These are phyloP conservation scores for Myotis brandtii DNA, from an alignment of 2,113 vertebrate species.

Conservation along the genomic window DNA sequence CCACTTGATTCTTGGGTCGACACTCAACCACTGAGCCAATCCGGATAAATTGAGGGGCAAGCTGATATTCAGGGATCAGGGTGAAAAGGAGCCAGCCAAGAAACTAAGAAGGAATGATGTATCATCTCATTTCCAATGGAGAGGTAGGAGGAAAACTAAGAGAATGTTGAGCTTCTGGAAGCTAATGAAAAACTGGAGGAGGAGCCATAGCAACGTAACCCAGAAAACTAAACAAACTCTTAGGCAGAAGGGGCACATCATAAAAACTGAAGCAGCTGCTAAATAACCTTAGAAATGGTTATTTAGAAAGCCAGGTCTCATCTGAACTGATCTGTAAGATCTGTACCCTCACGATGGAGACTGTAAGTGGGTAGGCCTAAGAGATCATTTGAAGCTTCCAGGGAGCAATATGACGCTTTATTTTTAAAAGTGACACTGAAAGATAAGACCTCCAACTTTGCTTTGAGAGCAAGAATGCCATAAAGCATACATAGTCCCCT, in stretches of 20 bases:
- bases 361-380: not conserved
- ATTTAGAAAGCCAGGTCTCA: not conserved
- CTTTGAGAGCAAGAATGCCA: not conserved
- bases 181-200: not conserved
- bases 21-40: too few relatives aligned
- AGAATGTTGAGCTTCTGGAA: not conserved
- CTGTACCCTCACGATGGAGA: not conserved
- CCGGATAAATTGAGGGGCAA: not conserved
- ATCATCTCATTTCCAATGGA: not conserved
- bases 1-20: too few relatives aligned
- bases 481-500: not conserved
- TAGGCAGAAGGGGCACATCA: not conserved
- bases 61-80: not conserved
- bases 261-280: slow-evolving; percentile 7
- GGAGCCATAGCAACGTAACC: not conserved
- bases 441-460: not conserved
- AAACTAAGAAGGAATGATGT: not conserved
- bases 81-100: not conserved
- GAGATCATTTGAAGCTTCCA: not conserved
- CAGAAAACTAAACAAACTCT: slow-evolving; percentile 3
- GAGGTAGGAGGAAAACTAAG: not conserved
- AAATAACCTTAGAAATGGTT: not conserved
- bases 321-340: not conserved
- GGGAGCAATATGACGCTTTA: not conserved
- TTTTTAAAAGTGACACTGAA: slow-evolving; percentile 8